Conservation (phyloP, 2,113 vertebrate genomes). For the Otis tarda region DNA sequence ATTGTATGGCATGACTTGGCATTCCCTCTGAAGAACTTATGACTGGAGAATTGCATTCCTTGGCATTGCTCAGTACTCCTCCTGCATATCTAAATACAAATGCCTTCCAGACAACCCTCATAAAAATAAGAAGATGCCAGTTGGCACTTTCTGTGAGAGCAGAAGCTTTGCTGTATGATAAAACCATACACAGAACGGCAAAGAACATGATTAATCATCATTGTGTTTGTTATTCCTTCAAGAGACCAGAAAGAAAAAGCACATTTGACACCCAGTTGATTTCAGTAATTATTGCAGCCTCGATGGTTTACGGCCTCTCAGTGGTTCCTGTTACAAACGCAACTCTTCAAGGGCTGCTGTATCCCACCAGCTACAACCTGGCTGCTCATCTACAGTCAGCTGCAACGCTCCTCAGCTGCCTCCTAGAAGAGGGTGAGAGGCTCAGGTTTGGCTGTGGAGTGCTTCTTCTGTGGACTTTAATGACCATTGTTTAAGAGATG, state of each 20-base stretch:
- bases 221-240: not conserved
- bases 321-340: not conserved
- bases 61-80: not conserved
- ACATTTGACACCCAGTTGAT: not conserved
- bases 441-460: not conserved
- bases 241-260: not conserved
- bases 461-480: not conserved
- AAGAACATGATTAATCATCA: slow-evolving; percentile 24
- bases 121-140: not conserved
- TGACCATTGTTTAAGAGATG: not conserved
- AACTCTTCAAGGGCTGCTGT: not conserved
- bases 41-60: not conserved
- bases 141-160: slow-evolving; percentile 17
- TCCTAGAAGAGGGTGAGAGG: not conserved
- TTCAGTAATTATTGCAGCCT: not conserved
- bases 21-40: not conserved
- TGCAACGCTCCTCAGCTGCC: not conserved
- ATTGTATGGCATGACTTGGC: not conserved
- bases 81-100: not conserved
- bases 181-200: not conserved
- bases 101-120: not conserved
- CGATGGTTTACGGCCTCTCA: not conserved
- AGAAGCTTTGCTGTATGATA: not conserved
- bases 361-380: not conserved
- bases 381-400: not conserved